phyloP scores from a whole-genome alignment of 2,113 vertebrate species.

The Anhinga anhinga region DNA sequence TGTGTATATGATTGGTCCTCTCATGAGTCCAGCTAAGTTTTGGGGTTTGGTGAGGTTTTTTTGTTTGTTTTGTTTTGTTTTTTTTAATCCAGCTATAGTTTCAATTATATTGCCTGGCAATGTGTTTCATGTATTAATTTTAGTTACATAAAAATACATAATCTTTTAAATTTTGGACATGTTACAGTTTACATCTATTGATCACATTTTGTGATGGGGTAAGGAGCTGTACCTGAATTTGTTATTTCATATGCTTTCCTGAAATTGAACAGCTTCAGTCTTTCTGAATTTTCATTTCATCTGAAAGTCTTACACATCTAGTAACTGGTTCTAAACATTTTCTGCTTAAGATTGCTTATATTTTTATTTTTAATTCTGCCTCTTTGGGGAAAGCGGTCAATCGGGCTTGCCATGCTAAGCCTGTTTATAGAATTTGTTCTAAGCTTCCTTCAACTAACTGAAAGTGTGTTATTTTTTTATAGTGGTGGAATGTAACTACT shows the following conservation, averaged over 20 bases:
- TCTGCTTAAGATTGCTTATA: neutral
- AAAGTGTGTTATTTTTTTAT: constrained; percentile 2
- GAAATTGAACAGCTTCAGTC: neutral
- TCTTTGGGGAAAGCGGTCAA: neutral
- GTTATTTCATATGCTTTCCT: neutral
- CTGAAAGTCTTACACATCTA: neutral
- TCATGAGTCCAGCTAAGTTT: neutral
- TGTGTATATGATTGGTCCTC: neutral
- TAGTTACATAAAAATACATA: neutral
- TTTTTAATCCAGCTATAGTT: neutral
- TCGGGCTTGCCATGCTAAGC: neutral
- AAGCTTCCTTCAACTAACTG: neutral
- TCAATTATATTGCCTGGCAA: neutral
- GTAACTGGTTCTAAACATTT: neutral
- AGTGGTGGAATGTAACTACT: constrained; percentile 94
- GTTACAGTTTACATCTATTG: neutral
- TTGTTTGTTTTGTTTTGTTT: neutral
- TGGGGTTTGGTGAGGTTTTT: no score
- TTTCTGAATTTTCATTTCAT: neutral
- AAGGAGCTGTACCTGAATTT: neutral
- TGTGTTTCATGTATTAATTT: neutral
- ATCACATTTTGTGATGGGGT: neutral
- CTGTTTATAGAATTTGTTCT: neutral
- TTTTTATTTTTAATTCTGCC: neutral
- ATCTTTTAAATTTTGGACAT: neutral